A percentile compares a stretch with the other conserved stretches of the same genome.
phyloP scores from a whole-genome alignment of 2,888 invertebrate species.

The Rhagium mordax region DNA sequence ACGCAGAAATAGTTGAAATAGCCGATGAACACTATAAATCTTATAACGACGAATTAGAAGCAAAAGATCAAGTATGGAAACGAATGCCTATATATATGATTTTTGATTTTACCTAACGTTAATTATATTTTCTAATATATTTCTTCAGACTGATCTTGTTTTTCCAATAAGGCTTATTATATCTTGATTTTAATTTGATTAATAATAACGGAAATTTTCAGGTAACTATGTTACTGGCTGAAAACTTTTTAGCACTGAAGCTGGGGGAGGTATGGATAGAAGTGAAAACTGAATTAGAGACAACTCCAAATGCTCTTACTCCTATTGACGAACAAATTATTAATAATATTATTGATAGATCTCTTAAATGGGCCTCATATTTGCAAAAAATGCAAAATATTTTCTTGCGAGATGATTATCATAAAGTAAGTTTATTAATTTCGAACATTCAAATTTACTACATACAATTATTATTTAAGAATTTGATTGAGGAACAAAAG shows the following conservation, averaged over 20 bases:
- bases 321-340: conserved; percentile 66
- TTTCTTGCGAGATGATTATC: conserved; percentile 56
- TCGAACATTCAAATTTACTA: not conserved
- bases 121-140: too few species aligned
- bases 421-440: conserved; percentile 50
- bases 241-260: conserved; percentile 69
- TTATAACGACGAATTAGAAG: conserved; percentile 57
- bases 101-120: too few species aligned
- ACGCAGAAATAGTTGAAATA: conserved; percentile 61
- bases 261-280: conserved; percentile 70
- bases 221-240: conserved; percentile 68
- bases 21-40: conserved; percentile 68
- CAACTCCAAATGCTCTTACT: conserved; percentile 63
- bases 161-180: too few species aligned
- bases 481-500: conserved; percentile 62
- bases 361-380: conserved; percentile 64
- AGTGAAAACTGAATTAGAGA: conserved; percentile 64
- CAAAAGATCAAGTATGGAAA: conserved; percentile 67
- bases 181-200: too few species aligned
- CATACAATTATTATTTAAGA: conserved; percentile 52
- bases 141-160: too few species aligned
- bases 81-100: too few species aligned
- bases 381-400: conserved; percentile 64
- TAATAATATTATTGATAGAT: conserved; percentile 62
- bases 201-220: too few species aligned